These are phyloP conservation scores for Rhincodon typus DNA, from an alignment of 2,797 vertebrate genomes.

Conservation along the genomic window DNA sequence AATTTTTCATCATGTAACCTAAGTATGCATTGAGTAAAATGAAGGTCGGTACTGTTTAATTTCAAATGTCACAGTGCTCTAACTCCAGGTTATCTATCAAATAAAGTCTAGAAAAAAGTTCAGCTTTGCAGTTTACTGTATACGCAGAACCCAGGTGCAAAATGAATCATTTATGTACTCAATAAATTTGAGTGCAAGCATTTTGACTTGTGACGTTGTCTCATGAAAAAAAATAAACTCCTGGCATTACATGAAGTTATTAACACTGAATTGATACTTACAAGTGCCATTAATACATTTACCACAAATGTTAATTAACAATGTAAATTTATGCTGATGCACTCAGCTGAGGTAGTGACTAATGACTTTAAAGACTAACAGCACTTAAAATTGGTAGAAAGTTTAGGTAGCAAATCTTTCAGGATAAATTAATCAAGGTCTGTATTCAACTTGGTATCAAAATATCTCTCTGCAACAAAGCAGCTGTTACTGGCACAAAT, in stretches of 20 bases:
- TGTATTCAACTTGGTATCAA: slow-evolving; percentile 69
- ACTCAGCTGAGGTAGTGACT: slow-evolving; percentile 79
- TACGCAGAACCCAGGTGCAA: slow-evolving; percentile 26
- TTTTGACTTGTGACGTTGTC: slow-evolving; percentile 32
- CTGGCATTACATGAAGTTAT: slow-evolving; percentile 59
- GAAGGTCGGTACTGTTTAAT: not conserved
- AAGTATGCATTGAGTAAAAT: not conserved
- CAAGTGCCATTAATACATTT: slow-evolving; percentile 79
- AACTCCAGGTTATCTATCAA: not conserved
- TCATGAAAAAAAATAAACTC: slow-evolving; percentile 36
- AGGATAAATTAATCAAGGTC: slow-evolving; percentile 75
- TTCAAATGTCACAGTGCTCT: not conserved
- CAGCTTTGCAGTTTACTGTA: slow-evolving; percentile 27
- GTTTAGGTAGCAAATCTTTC: slow-evolving; percentile 81
- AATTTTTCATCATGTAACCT: not conserved
- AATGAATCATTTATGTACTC: slow-evolving; percentile 38
- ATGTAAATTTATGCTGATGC: slow-evolving; percentile 95
- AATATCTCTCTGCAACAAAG: slow-evolving; percentile 69
- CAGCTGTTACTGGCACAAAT: slow-evolving; percentile 58
- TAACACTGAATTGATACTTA: slow-evolving; percentile 78
- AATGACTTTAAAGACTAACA: slow-evolving; percentile 78
- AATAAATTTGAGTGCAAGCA: slow-evolving; percentile 36
- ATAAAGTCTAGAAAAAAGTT: slow-evolving; percentile 8
- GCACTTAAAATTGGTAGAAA: slow-evolving; percentile 76
- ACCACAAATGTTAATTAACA: slow-evolving; percentile 88